Evolutionary conservation across 2,113 vertebrate species (phyloP).

Genomic region (Aleadryas rufinucha): DNA sequence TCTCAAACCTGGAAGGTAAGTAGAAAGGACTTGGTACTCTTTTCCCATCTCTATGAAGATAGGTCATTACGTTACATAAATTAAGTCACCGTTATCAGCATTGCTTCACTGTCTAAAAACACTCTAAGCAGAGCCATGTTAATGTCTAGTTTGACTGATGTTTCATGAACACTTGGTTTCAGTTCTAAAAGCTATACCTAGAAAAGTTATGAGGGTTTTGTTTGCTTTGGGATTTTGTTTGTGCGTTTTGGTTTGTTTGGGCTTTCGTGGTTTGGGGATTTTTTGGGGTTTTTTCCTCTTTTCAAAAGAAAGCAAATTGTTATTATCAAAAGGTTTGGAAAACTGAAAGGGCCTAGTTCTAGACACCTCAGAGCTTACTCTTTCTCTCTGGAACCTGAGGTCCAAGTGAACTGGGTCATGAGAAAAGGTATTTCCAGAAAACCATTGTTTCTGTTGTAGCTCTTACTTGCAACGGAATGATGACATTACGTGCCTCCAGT

Average conservation of each 20-base stretch:
- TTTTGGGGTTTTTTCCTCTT: fast-evolving
- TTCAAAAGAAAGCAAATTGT: not conserved
- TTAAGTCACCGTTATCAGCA: not conserved
- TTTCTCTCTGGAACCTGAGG: not conserved
- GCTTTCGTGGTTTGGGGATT: not conserved
- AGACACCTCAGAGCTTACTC: not conserved
- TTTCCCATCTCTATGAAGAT: not conserved
- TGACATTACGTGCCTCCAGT: not conserved
- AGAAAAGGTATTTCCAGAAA: not conserved
- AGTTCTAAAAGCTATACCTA: not conserved
- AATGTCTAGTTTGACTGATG: not conserved
- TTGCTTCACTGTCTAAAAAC: not conserved
- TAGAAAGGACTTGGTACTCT: not conserved
- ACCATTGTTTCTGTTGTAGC: not conserved
- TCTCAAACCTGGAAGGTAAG: not conserved
- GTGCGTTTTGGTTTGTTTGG: not conserved
- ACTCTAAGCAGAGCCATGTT: not conserved
- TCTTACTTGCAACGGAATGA: not conserved
- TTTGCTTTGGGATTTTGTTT: not conserved
- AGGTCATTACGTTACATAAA: not conserved
- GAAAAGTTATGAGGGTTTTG: not conserved
- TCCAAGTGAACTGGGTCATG: not conserved
- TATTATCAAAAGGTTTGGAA: not conserved
- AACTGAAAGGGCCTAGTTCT: not conserved
- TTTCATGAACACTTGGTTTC: not conserved